A percentile compares a stretch with the other conserved stretches of the same genome.
These are phyloP conservation scores for Reticulitermes lucifugus DNA, from an alignment of 2,888 invertebrate genomes.

Conservation along the genomic window DNA sequence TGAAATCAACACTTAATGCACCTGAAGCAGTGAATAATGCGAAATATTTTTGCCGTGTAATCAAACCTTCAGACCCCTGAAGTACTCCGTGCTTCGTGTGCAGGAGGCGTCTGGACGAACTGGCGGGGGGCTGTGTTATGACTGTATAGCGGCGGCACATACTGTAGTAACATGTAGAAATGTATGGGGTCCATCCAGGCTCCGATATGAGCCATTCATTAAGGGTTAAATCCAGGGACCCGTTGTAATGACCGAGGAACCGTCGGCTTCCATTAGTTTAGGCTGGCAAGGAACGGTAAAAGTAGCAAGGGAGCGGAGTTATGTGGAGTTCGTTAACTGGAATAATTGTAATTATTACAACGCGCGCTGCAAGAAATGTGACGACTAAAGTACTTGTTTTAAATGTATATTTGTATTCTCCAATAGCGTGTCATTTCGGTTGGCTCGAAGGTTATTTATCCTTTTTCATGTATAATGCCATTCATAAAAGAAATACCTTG, in stretches of 20 bases:
- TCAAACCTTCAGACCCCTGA: too few relatives aligned
- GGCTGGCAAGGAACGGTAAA: slow-evolving; percentile 23
- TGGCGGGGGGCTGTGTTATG: slow-evolving; percentile 47
- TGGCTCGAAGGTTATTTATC: too few relatives aligned
- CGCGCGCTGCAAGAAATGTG: background rate
- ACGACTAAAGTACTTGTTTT: too few relatives aligned
- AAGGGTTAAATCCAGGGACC: slow-evolving; percentile 47
- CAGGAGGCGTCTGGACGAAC: slow-evolving; percentile 22
- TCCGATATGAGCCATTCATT: slow-evolving; percentile 54
- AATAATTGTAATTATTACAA: slow-evolving; percentile 6
- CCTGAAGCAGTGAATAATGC: too few relatives aligned
- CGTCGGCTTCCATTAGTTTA: slow-evolving; percentile 49
- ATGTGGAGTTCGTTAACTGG: background rate
- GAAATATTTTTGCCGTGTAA: too few relatives aligned
- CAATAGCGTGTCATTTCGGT: too few relatives aligned
- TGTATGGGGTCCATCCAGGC: slow-evolving; percentile 50
- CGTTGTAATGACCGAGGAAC: slow-evolving; percentile 49
- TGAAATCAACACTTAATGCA: too few relatives aligned
- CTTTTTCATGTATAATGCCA: too few relatives aligned
- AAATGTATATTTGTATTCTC: too few relatives aligned
- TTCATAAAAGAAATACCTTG: too few relatives aligned
- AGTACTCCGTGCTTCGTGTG: background rate
- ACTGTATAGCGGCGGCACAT: slow-evolving; percentile 41
- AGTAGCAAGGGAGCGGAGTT: slow-evolving; percentile 29
- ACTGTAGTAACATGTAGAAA: slow-evolving; percentile 49